Percentiles rank a stretch among this genome's conserved stretches.
These are phyloP conservation scores for Oryctes rhinoceros DNA, from an alignment of 1,140 invertebrate genomes.

Conservation along the genomic window DNA sequence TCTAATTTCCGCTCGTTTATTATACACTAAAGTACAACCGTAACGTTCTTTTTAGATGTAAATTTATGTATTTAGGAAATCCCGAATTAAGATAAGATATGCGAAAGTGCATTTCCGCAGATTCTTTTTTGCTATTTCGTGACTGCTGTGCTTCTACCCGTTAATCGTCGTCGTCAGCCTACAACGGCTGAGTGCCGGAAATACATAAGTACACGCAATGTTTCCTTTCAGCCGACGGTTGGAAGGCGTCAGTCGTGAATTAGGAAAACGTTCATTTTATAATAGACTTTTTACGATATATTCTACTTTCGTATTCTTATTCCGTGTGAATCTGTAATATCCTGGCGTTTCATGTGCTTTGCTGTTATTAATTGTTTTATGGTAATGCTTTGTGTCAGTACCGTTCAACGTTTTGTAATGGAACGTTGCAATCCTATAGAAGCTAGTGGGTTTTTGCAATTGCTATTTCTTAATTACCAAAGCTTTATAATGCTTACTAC, in stretches of 20 bases:
- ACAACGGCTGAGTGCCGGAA: not conserved
- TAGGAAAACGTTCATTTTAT: not conserved
- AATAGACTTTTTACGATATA: not conserved
- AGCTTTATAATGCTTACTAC: too few species aligned
- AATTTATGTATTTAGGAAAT: not conserved
- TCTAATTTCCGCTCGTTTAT: too few species aligned
- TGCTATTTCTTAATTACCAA: too few species aligned
- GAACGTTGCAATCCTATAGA: too few species aligned
- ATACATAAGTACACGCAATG: constrained; percentile 30
- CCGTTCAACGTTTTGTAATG: too few species aligned
- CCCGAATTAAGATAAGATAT: not conserved
- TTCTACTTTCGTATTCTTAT: not conserved
- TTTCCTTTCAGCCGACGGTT: not conserved
- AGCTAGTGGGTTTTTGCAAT: too few species aligned
- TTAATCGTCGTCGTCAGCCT: not conserved
- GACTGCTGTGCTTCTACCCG: not conserved
- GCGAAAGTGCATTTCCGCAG: constrained; percentile 9
- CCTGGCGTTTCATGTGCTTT: too few species aligned
- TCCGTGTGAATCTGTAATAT: too few species aligned
- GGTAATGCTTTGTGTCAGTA: too few species aligned
- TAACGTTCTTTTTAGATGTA: not conserved
- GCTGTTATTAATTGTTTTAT: too few species aligned
- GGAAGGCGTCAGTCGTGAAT: not conserved
- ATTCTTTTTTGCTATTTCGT: not conserved
- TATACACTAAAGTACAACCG: too few species aligned